Conservation (phyloP, 2,888 invertebrate genomes). For the Andrena flavipes region DNA sequence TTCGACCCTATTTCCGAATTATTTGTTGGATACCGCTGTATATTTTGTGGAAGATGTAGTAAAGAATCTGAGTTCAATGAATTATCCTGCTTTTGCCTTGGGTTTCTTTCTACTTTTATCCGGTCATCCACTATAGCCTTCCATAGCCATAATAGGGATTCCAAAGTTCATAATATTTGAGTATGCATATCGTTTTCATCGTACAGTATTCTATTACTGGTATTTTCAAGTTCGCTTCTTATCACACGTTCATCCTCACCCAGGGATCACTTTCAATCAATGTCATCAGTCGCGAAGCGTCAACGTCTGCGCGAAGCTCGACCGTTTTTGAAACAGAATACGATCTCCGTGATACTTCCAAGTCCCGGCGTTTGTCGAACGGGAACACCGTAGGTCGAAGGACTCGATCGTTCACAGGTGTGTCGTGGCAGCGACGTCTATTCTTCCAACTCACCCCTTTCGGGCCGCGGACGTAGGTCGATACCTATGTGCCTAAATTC, state of each 20-base stretch:
- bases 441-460: constrained; percentile 52
- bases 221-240: background rate
- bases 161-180: too few relatives aligned
- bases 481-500: constrained; percentile 50
- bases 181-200: too few relatives aligned
- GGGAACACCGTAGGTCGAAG: constrained; percentile 42
- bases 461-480: constrained; percentile 28
- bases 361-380: constrained; percentile 35
- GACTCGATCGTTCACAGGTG: constrained; percentile 68
- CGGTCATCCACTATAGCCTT: too few relatives aligned
- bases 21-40: too few relatives aligned
- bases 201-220: too few relatives aligned
- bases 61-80: too few relatives aligned
- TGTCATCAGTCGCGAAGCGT: background rate
- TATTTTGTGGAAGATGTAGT: too few relatives aligned
- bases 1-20: background rate
- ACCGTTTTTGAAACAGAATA: constrained; percentile 39
- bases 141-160: too few relatives aligned
- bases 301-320: constrained; percentile 2
- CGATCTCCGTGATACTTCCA: constrained; percentile 17
- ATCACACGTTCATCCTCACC: background rate
- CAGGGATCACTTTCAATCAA: constrained; percentile 9
- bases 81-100: too few relatives aligned
- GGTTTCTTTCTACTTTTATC: too few relatives aligned
- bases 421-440: constrained; percentile 57